Evolutionary conservation across 2,797 vertebrate genomes (phyloP), one percentile per base, ranked within the genome.

Genomic region (Lateolabrax maculatus): DNA sequence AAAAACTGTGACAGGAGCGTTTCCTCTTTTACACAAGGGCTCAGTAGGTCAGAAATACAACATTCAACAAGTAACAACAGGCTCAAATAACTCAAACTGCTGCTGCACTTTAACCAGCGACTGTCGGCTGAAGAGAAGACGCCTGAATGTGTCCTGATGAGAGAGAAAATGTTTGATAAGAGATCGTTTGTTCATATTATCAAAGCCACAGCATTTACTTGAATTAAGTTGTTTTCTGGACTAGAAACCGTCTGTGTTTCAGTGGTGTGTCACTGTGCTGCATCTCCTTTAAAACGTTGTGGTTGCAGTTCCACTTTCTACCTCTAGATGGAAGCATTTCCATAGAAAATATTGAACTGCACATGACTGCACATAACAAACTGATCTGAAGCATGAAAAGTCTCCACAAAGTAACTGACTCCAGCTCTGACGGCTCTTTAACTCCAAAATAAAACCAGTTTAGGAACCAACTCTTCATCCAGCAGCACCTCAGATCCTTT

Each of bases 281-380:
- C 7, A 44, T 1, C 12, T 44, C 43, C 19, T 6, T 60, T 53
- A 27, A 41, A 69, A 19, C 13, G 23, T 3, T n/a, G 21, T 36
- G 11, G 31, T 1, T 79, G 81, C n/a, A 81, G 64, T 63, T 60
- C 53, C 48, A 29, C 19, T 29, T 62, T 51, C 36, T 56, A 64
- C 81, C 86, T 87, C 75, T 13, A 82, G 80, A 27, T 68, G 80
- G 81, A 44, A 61, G n/a, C 74, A 65, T 44, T 41, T 74, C 31
- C 9, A 49, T 3, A 36, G 3, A 53, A n/a, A 12, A 11, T 23
- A 1, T 55, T 57, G 36, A n/a, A n/a, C n/a, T n/a, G n/a, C n/a
- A n/a, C n/a, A n/a, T n/a, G n/a, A n/a, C n/a, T n/a, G n/a, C n/a
- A n/a, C n/a, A n/a, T n/a, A n/a, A n/a, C n/a, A n/a, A n/a, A n/a